Percentiles rank a stretch among this genome's conserved stretches.
Conservation (phyloP, 1,140 invertebrate genomes). For the Samia ricini region DNA sequence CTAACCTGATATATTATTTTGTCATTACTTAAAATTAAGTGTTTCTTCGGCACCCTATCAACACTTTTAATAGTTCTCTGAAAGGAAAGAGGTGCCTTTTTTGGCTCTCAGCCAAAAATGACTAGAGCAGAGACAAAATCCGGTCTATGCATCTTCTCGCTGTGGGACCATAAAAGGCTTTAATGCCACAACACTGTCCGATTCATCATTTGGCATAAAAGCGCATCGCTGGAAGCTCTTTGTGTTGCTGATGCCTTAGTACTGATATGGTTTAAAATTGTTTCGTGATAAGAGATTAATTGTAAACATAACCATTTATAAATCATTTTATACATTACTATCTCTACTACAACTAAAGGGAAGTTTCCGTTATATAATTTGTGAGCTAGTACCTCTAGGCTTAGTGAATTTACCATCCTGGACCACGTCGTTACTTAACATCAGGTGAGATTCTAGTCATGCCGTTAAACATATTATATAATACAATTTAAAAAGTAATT, state of each 20-base stretch:
- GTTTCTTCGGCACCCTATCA: background rate
- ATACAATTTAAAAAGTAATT: too few species aligned
- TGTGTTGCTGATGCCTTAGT: background rate
- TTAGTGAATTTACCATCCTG: too few species aligned
- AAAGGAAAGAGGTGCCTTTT: background rate
- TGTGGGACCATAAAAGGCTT: background rate
- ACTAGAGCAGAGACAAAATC: background rate
- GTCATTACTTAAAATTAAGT: background rate
- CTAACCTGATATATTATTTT: background rate
- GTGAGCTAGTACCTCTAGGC: too few species aligned
- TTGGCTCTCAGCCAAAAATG: background rate
- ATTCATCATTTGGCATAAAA: constrained; percentile 1
- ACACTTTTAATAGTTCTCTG: background rate
- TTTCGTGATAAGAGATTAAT: too few species aligned
- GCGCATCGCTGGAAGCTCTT: background rate
- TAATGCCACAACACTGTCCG: background rate
- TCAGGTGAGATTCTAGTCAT: too few species aligned
- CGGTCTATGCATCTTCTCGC: background rate
- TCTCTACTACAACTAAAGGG: too few species aligned
- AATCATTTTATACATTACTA: too few species aligned
- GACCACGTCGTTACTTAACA: too few species aligned
- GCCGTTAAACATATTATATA: too few species aligned
- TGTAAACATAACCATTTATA: too few species aligned
- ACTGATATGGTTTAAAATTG: background rate
- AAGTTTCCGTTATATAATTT: too few species aligned